These are phyloP conservation scores for Magallana nippona DNA, from an alignment of 2,888 invertebrate species.

Conservation along the genomic window DNA sequence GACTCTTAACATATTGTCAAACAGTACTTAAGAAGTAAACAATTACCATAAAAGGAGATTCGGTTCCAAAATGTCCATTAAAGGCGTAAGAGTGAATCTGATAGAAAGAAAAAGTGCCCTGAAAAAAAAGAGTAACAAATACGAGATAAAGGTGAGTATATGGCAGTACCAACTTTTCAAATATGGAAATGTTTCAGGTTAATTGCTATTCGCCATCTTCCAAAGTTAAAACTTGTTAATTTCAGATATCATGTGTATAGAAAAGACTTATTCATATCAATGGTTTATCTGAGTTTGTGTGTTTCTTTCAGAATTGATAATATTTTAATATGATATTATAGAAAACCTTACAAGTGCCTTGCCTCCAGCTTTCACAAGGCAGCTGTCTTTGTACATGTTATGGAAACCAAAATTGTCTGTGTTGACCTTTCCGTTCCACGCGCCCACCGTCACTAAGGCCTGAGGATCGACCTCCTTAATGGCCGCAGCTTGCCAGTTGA, in stretches of 20 bases:
- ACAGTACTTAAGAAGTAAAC: no score
- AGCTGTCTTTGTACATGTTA: conserved; percentile 63
- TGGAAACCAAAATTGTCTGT: conserved; percentile 61
- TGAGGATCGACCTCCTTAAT: conserved; percentile 60
- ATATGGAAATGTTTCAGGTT: no score
- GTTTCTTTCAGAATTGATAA: no score
- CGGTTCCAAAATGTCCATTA: conserved; percentile 55
- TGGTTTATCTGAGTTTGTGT: no score
- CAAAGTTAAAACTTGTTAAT: no score
- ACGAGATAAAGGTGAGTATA: no score
- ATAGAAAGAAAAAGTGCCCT: conserved; percentile 63
- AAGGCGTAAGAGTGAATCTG: conserved; percentile 61
- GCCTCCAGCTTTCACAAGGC: conserved; percentile 57
- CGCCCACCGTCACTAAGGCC: conserved; percentile 63
- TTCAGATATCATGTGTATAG: no score
- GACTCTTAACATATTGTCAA: no score
- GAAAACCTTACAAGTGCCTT: conserved; percentile 52
- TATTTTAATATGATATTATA: no score
- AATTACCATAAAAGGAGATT: conserved; percentile 60
- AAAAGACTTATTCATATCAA: no score
- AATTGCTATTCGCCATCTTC: no score
- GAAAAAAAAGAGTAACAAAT: conserved; percentile 13
- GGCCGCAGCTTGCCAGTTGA: conserved; percentile 68
- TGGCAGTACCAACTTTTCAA: no score
- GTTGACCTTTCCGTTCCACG: conserved; percentile 64